phyloP scores from a whole-genome alignment of 2,797 vertebrate species.

The Tapirus indicus region DNA sequence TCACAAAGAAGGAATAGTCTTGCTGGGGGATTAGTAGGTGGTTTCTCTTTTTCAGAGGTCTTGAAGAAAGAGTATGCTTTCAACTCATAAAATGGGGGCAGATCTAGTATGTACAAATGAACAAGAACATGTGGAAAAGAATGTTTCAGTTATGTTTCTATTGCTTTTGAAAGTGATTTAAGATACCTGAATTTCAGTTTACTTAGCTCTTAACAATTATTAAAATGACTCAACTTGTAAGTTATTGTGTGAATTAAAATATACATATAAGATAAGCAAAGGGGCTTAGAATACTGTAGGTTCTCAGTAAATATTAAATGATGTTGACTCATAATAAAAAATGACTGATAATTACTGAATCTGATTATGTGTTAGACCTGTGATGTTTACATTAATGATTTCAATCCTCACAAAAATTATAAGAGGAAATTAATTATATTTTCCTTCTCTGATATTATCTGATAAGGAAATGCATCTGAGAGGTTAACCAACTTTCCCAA shows the following conservation, averaged over 20 bases:
- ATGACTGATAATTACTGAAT: neutral
- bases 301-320: neutral
- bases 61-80: neutral
- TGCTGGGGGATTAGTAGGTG: neutral
- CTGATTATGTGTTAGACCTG: neutral
- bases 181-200: neutral
- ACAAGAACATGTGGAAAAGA: neutral
- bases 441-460: neutral
- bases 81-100: neutral
- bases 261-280: neutral
- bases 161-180: neutral
- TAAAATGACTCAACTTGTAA: neutral
- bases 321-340: neutral
- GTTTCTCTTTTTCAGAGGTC: neutral
- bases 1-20: neutral
- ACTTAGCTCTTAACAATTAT: neutral
- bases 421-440: neutral
- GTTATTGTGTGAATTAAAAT: neutral
- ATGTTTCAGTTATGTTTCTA: neutral
- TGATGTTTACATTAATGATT: neutral
- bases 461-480: neutral
- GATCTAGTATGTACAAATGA: neutral
- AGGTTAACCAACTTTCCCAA: neutral
- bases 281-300: neutral
- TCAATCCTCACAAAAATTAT: neutral